Percentiles rank a stretch among this genome's conserved stretches.
These are phyloP conservation scores for Clarias macrocephalus DNA, from an alignment of 2,113 vertebrate genomes.

Conservation along the genomic window DNA sequence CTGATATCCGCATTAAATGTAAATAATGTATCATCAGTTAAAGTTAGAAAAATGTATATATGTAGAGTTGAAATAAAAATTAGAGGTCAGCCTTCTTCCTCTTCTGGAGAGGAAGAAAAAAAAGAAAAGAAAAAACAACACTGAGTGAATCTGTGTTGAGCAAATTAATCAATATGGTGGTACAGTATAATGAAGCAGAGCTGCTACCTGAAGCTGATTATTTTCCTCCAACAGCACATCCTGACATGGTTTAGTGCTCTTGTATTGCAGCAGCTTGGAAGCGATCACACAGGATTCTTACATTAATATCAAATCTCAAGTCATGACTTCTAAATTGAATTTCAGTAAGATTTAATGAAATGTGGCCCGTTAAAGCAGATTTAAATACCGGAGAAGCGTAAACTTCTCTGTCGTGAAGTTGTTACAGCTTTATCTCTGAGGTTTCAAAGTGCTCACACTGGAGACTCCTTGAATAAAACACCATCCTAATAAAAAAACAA, in stretches of 20 bases:
- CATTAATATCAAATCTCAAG: too few relatives aligned
- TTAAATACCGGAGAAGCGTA: too few relatives aligned
- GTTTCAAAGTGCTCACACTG: not conserved
- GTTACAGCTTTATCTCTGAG: not conserved
- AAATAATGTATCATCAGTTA: too few relatives aligned
- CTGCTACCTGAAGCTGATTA: not conserved
- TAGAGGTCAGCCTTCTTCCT: too few relatives aligned
- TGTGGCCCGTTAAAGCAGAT: not conserved
- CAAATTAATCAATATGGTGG: not conserved
- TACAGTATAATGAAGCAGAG: not conserved
- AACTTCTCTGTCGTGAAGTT: not conserved
- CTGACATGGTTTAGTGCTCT: not conserved
- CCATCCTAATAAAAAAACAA: too few relatives aligned
- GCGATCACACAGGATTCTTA: not conserved
- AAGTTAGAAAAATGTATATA: too few relatives aligned
- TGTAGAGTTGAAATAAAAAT: too few relatives aligned
- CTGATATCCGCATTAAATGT: too few relatives aligned
- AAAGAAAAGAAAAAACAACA: not conserved
- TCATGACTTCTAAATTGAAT: not conserved
- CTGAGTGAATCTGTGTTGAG: not conserved
- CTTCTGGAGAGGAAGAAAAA: not conserved
- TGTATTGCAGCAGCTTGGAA: not conserved
- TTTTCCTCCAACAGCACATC: not conserved
- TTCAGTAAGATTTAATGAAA: not conserved
- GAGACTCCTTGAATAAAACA: not conserved